Evolutionary conservation across 2,113 vertebrate genomes (phyloP), one percentile per base, ranked within the genome.

Genomic region (Taurulus bubalis): DNA sequence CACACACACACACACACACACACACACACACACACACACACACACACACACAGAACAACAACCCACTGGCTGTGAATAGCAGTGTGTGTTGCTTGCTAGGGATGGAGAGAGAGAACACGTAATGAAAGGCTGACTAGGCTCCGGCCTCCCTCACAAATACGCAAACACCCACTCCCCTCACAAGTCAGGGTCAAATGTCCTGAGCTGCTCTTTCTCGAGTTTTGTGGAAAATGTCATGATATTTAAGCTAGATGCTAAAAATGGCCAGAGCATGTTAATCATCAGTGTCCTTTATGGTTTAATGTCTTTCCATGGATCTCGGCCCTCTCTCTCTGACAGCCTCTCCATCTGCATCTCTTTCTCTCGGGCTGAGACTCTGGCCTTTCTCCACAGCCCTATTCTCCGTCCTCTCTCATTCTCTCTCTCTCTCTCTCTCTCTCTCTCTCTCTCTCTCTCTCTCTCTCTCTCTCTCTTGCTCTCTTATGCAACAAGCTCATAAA

Each of bases 401-500:
- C 71, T 72, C 14, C 47, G 36, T 69, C 58, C 75, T n/a, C n/a
- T n/a, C n/a, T n/a, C n/a, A n/a, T n/a, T n/a, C 73, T 73, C 30
- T 47, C 22, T 24, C 26, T 28, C 32, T 64, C 18, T 75, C 56
- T 66, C 70, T 71, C n/a, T 42, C 40, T 62, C 53, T 75, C 72
- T 75, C 34, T 38, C 16, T 30, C 73, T 73, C 30, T 47, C 22
- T 24, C 26, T 28, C 32, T 64, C 18, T 75, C 56, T 66, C 70
- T 71, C n/a, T 42, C 40, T 62, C 53, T 75, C 72, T 75, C 34
- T 38, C 16, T 30, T 32, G 28, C 30, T 64, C 22, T 74, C 85
- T 91, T 92, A 91, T 77, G 84, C 80, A 93, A 91, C 85, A 30
- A 47, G 55, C 53, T 81, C 83, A 89, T 83, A 87, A 91, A 92